Evolutionary conservation across 2,888 invertebrate species (phyloP).

Genomic region (Pogonocherus hispidulus): DNA sequence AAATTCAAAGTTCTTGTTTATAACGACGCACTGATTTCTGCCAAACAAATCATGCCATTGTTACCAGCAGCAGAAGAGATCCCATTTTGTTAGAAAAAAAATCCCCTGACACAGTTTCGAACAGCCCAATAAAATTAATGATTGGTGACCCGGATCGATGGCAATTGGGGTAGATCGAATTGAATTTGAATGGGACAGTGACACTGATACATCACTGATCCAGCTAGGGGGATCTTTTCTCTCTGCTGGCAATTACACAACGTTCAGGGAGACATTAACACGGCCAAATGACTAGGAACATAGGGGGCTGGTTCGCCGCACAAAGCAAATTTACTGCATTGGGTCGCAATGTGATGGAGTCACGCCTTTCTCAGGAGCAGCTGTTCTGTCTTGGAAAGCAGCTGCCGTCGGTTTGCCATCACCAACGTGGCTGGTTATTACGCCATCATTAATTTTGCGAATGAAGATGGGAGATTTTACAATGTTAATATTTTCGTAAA

Average conservation of each 20-base stretch:
- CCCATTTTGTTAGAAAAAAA: neutral
- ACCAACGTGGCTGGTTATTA: neutral
- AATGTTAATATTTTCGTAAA: too few relatives aligned
- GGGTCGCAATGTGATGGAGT: conserved; percentile 44
- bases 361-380: conserved; percentile 54
- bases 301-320: conserved; percentile 43
- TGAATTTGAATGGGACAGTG: conserved; percentile 40
- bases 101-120: neutral
- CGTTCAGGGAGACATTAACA: conserved; percentile 55
- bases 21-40: too few relatives aligned
- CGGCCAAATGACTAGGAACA: conserved; percentile 45
- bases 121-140: conserved; percentile 19
- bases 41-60: neutral
- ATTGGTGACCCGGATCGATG: conserved; percentile 27
- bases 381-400: conserved; percentile 38
- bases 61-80: neutral
- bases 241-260: conserved; percentile 54
- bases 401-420: conserved; percentile 13
- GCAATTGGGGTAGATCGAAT: conserved; percentile 41
- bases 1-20: too few relatives aligned
- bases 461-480: too few relatives aligned
- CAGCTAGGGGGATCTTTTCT: conserved; percentile 30
- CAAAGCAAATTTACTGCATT: conserved; percentile 32
- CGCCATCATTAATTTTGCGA: conserved; percentile 21
- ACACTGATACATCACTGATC: conserved; percentile 47